Evolutionary conservation across 2,113 vertebrate species (phyloP).

Genomic region (Chionodraco myersi): DNA sequence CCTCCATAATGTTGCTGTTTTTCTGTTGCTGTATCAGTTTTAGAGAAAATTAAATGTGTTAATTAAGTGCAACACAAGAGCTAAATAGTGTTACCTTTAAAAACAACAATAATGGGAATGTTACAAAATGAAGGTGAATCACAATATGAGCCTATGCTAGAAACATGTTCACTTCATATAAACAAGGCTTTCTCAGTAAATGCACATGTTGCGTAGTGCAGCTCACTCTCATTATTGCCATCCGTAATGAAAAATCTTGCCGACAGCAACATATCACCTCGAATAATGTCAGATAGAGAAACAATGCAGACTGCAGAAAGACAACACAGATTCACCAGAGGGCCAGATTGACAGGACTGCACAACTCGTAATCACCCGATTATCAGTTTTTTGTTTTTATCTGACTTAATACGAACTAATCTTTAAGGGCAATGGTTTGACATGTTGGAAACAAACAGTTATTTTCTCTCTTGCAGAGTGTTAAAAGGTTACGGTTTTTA

Average conservation of each 20-base stretch:
- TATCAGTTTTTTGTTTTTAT: constrained; percentile 11
- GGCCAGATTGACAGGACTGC: constrained; percentile 8
- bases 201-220: constrained; percentile 21
- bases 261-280: constrained; percentile 46
- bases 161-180: constrained; percentile 29
- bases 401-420: background rate
- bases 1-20: constrained; percentile 25
- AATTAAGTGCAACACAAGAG: constrained; percentile 19
- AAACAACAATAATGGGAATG: background rate
- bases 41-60: constrained; percentile 11
- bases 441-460: constrained; percentile 3
- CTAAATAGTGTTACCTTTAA: constrained; percentile 19
- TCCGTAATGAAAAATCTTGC: constrained; percentile 40
- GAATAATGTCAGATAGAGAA: constrained; percentile 28
- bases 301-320: constrained; percentile 4
- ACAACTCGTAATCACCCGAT: constrained; percentile 8
- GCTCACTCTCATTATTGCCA: constrained; percentile 32
- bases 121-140: constrained; percentile 33
- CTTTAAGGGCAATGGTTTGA: background rate
- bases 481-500: too few species aligned
- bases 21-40: background rate
- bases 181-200: constrained; percentile 32
- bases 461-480: background rate
- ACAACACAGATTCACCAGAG: constrained; percentile 10
- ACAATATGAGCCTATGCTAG: constrained; percentile 36